These are phyloP conservation scores for Eumaeus atala DNA, from an alignment of 1,140 invertebrate species.

Conservation along the genomic window DNA sequence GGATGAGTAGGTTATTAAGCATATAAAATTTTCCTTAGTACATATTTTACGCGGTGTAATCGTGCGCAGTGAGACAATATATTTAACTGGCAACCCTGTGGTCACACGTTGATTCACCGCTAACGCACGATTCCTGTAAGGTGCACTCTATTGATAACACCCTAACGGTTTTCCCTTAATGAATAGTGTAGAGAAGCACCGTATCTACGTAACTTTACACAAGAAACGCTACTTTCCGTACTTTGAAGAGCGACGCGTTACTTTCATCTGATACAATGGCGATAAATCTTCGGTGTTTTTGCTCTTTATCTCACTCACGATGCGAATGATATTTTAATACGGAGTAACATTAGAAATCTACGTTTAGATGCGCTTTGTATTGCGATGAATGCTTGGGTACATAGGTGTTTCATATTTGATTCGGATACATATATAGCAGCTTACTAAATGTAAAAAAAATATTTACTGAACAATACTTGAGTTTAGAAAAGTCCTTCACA, in stretches of 20 bases:
- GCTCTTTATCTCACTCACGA: conserved; percentile 15
- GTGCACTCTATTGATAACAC: conserved; percentile 29
- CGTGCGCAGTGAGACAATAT: no score
- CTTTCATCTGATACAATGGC: conserved; percentile 14
- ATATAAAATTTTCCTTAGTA: no score
- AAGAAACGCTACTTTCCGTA: neutral
- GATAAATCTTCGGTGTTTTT: conserved; percentile 13
- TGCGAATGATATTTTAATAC: conserved; percentile 16
- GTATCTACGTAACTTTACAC: neutral
- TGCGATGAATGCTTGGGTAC: no score
- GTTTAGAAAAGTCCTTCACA: no score
- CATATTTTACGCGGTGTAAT: no score
- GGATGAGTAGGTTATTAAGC: no score
- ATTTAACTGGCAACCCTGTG: conserved; percentile 18
- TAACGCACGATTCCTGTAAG: conserved; percentile 28
- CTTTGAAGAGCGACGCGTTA: conserved; percentile 3
- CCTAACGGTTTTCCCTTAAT: conserved; percentile 48
- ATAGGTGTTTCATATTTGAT: no score
- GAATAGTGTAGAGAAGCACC: conserved; percentile 28
- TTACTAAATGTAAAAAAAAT: no score
- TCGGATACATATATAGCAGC: no score
- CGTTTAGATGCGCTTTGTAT: neutral
- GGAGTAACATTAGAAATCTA: conserved; percentile 12
- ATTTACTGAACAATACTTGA: no score
- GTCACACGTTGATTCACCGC: conserved; percentile 55